Conservation (phyloP, 2,888 invertebrate species). For the Drosophila helvetica region DNA sequence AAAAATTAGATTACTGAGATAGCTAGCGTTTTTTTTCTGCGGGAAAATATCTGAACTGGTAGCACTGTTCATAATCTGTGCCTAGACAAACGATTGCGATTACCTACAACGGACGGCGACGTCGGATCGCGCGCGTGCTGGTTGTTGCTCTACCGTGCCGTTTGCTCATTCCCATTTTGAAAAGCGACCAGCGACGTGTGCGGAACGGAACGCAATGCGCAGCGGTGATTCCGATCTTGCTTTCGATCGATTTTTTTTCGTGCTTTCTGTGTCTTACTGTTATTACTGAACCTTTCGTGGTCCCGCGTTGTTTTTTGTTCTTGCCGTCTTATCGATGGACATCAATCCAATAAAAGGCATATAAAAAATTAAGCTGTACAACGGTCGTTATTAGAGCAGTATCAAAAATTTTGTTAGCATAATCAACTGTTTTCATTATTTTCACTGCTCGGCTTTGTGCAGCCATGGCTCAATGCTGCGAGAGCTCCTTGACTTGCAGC, state of each 20-base stretch:
- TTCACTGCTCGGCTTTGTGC: neutral
- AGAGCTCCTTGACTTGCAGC: neutral
- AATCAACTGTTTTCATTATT: too few species aligned
- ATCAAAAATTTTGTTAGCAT: neutral
- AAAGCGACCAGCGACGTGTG: constrained; percentile 62
- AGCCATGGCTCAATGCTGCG: constrained; percentile 1
- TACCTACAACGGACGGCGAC: constrained; percentile 4
- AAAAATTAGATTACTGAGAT: neutral
- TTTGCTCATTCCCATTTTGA: constrained; percentile 75
- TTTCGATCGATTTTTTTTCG: constrained; percentile 39
- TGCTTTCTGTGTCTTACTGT: neutral
- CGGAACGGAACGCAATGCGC: constrained; percentile 47
- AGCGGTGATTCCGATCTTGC: constrained; percentile 22
- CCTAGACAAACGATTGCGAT: constrained; percentile 33
- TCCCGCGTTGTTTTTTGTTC: neutral
- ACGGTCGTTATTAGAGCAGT: neutral
- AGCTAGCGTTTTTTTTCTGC: constrained; percentile 1
- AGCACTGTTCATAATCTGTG: constrained; percentile 57
- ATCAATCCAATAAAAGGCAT: neutral
- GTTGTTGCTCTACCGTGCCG: constrained; percentile 34
- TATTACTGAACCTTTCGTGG: too few species aligned
- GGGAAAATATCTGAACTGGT: neutral
- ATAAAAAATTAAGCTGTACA: neutral
- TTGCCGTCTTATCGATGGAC: neutral
- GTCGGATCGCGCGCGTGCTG: constrained; percentile 54